phyloP scores from a whole-genome alignment of 2,888 invertebrate species.

The Lasius fuliginosus region DNA sequence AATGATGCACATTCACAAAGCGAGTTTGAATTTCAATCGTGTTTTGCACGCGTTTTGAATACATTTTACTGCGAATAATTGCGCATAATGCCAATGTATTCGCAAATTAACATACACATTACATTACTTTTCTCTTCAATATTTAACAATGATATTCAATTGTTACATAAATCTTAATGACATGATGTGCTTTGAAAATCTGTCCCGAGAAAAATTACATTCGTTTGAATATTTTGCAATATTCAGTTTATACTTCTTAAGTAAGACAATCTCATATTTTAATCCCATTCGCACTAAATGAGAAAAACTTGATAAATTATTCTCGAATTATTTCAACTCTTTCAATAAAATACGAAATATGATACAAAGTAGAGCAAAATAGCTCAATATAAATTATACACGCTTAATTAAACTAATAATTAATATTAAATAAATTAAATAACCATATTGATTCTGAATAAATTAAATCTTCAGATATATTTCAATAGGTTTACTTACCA shows the following conservation, averaged over 20 bases:
- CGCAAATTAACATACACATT: not conserved
- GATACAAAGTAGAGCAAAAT: not conserved
- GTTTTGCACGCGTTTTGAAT: not conserved
- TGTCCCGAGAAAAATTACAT: not conserved
- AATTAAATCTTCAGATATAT: not conserved
- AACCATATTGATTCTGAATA: not conserved
- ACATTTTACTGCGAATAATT: slow-evolving; percentile 1
- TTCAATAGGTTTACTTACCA: not conserved
- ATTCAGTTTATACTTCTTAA: not conserved
- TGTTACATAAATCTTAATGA: not conserved
- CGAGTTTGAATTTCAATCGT: not conserved
- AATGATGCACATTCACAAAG: not conserved
- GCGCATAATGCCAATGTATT: not conserved
- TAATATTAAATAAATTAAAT: not conserved
- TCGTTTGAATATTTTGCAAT: not conserved
- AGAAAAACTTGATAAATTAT: slow-evolving; percentile 9
- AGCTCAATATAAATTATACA: not conserved
- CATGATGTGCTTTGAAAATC: not conserved
- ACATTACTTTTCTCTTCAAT: not conserved
- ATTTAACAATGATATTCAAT: not conserved
- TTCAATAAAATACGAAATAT: not conserved
- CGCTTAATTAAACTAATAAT: not conserved
- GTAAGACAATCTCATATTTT: not conserved
- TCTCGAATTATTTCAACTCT: not conserved
- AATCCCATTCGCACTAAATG: not conserved